Conservation (phyloP, 1,140 invertebrate species). For the Ericerus pela region DNA sequence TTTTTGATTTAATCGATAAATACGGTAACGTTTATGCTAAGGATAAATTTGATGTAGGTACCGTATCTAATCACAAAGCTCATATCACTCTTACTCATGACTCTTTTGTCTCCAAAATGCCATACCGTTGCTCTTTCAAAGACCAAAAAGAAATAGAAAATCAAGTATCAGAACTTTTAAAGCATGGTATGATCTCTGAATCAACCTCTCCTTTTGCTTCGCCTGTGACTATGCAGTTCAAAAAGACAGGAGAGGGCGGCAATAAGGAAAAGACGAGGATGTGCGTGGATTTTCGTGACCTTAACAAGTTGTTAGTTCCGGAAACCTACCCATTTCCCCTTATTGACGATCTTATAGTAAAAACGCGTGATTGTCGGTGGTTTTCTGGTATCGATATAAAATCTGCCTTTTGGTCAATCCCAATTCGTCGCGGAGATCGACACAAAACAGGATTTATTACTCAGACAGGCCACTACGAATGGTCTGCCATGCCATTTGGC, state of each 20-base stretch:
- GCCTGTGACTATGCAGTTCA: conserved; percentile 28
- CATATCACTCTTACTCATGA: conserved; percentile 24
- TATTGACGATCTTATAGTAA: conserved; percentile 28
- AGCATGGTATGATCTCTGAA: conserved; percentile 28
- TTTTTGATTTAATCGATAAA: conserved; percentile 23
- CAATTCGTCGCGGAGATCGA: conserved; percentile 26
- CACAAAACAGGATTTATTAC: conserved; percentile 30
- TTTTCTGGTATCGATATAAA: conserved; percentile 30
- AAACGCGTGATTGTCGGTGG: conserved; percentile 27
- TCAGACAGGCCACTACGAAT: conserved; percentile 29
- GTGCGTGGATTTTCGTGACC: conserved; percentile 29
- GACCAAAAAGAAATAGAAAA: conserved; percentile 30
- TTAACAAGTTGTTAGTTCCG: conserved; percentile 29
- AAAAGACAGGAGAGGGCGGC: conserved; percentile 27
- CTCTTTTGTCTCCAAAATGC: conserved; percentile 26
- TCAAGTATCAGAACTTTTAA: conserved; percentile 27
- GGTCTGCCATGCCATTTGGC: conserved; percentile 22
- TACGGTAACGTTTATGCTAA: conserved; percentile 24
- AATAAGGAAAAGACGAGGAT: conserved; percentile 26
- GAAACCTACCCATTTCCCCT: conserved; percentile 29
- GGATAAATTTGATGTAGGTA: conserved; percentile 24
- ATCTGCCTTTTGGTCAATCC: conserved; percentile 32
- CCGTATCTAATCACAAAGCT: conserved; percentile 25
- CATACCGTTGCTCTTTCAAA: conserved; percentile 27
- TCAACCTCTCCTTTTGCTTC: conserved; percentile 29